These are phyloP conservation scores for Halcyon smyrnensis DNA, from an alignment of 2,797 vertebrate species.

Conservation along the genomic window DNA sequence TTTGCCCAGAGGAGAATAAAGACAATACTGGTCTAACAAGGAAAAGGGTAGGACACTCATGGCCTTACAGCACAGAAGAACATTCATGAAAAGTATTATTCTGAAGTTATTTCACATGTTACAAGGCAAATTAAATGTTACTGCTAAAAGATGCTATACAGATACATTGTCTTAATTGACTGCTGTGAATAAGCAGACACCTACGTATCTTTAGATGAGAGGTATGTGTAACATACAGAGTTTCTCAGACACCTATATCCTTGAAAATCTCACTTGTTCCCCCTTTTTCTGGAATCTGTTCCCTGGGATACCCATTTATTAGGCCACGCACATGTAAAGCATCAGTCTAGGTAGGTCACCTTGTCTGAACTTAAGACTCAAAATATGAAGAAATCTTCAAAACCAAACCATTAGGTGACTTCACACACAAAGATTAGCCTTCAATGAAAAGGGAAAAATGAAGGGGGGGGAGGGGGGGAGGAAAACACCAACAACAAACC, in stretches of 20 bases:
- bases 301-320: not conserved
- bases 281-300: not conserved
- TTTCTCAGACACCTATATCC: not conserved
- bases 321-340: not conserved
- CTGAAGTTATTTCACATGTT: not conserved
- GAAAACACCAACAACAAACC: too few relatives aligned
- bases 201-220: not conserved
- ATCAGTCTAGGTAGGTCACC: not conserved
- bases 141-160: not conserved
- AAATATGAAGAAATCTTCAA: not conserved
- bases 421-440: not conserved
- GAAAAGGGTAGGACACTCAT: not conserved
- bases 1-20: not conserved
- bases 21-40: not conserved
- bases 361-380: not conserved
- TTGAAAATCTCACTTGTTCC: not conserved
- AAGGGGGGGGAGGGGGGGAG: too few relatives aligned
- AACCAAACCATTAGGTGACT: not conserved
- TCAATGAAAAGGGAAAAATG: not conserved
- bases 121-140: not conserved
- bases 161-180: not conserved
- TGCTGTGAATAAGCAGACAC: not conserved
- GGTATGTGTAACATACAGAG: accelerated
- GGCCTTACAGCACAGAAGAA: not conserved
- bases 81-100: not conserved